These are phyloP conservation scores for Andrena bucephala DNA, from an alignment of 2,888 invertebrate genomes.

Conservation along the genomic window DNA sequence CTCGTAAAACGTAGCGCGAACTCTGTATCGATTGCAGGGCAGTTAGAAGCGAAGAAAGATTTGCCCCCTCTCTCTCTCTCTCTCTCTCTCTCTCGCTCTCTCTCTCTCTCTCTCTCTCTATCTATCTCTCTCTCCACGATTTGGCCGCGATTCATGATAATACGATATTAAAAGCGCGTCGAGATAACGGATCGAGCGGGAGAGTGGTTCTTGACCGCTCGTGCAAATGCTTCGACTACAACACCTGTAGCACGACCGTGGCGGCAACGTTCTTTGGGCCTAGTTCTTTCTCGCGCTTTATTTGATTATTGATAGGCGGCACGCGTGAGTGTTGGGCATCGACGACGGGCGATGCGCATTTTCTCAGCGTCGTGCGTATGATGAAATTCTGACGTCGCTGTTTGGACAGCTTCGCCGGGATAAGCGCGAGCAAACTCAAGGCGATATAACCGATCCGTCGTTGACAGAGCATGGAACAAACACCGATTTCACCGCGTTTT, in stretches of 20 bases:
- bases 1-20: neutral
- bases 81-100: no score
- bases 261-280: neutral
- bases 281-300: neutral
- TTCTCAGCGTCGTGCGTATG: neutral
- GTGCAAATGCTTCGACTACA: neutral
- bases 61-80: neutral
- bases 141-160: neutral
- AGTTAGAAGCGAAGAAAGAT: neutral
- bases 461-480: conserved; percentile 13
- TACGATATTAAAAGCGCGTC: neutral
- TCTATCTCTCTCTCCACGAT: neutral
- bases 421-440: neutral
- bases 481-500: neutral
- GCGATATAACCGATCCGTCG: conserved; percentile 33
- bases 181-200: conserved; percentile 1
- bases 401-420: conserved; percentile 35
- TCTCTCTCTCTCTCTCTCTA: neutral
- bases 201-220: neutral
- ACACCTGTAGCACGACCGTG: neutral
- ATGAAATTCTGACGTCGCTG: conserved; percentile 32
- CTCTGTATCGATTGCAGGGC: neutral
- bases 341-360: no score
- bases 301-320: neutral
- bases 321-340: neutral